Evolutionary conservation across 1,140 invertebrate genomes (phyloP).

Genomic region (Acyrthosiphon pisum): DNA sequence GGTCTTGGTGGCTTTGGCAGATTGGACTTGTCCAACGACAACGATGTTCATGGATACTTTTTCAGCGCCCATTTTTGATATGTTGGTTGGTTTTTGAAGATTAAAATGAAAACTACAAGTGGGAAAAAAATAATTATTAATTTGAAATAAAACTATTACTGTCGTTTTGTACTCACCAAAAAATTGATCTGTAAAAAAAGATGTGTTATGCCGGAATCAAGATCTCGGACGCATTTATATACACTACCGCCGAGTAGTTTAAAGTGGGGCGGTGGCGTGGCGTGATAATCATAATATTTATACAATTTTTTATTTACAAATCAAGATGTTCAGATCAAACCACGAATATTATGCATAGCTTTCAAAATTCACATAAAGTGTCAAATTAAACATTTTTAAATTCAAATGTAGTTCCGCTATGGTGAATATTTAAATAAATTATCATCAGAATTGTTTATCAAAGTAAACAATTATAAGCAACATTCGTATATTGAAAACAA

Average conservation of each 20-base stretch:
- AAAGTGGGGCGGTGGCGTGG: background rate
- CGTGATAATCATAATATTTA: no score
- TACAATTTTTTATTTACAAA: no score
- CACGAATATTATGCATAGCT: no score
- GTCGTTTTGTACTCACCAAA: background rate
- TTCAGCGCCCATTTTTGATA: background rate
- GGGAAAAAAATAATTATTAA: background rate
- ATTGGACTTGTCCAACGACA: background rate
- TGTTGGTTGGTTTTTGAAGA: background rate
- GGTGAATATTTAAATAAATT: no score
- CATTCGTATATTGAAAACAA: no score
- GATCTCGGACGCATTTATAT: background rate
- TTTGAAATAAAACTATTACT: background rate
- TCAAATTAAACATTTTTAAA: no score
- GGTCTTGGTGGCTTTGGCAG: background rate
- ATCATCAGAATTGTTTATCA: no score
- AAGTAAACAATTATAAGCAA: no score
- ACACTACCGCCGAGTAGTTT: no score
- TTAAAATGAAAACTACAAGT: background rate
- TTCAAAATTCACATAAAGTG: no score
- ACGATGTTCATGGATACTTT: background rate
- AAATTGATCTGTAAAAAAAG: background rate
- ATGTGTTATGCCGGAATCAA: background rate
- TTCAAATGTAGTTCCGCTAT: no score
- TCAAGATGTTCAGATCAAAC: no score